A percentile compares a stretch with the other conserved stretches of the same genome.
Conservation (phyloP, 2,113 vertebrate genomes). For the Myodes glareolus region DNA sequence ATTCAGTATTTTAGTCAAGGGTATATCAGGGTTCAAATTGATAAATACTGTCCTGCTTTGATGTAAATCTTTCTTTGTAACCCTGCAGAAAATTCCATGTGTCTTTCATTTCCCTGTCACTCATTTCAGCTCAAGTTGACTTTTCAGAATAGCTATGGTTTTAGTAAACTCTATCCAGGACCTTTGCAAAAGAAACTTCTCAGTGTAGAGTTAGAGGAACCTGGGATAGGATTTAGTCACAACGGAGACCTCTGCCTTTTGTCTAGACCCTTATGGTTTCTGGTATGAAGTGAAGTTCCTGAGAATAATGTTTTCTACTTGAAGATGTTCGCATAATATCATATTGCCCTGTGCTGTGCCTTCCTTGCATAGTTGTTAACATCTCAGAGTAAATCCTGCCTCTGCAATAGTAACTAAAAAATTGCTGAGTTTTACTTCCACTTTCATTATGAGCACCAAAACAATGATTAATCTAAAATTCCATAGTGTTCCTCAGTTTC, state of each 20-base stretch:
- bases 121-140: not conserved
- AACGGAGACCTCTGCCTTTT: not conserved
- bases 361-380: not conserved
- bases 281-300: not conserved
- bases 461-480: not conserved
- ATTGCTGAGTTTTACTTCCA: not conserved
- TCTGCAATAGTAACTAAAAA: not conserved
- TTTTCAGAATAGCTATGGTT: not conserved
- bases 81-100: not conserved
- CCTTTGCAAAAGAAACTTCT: not conserved
- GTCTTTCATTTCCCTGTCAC: not conserved
- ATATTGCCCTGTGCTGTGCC: fast-evolving
- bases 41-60: not conserved
- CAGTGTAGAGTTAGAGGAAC: not conserved
- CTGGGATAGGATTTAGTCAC: not conserved
- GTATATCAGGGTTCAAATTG: not conserved
- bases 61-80: not conserved
- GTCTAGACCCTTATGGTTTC: not conserved
- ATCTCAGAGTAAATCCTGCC: not conserved
- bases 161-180: not conserved
- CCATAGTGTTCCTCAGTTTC: not conserved
- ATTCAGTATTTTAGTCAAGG: not conserved
- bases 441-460: not conserved
- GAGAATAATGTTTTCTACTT: not conserved
- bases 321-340: not conserved